These are phyloP conservation scores for Acanthacorydalis orientalis DNA, from an alignment of 2,888 invertebrate species.

Conservation along the genomic window DNA sequence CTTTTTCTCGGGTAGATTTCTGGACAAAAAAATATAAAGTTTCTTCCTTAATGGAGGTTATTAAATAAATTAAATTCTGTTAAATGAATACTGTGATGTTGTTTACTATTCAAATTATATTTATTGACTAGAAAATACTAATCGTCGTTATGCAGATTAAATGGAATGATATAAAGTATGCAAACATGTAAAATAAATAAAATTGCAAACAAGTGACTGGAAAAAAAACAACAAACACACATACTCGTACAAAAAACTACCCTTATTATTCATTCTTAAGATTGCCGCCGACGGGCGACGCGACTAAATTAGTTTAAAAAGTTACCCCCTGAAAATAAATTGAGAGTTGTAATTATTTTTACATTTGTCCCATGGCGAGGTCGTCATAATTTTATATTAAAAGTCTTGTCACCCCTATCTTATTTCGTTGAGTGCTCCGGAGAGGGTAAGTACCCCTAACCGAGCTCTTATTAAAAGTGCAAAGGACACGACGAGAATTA, in stretches of 20 bases:
- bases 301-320: conserved; percentile 17
- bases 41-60: no score
- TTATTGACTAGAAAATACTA: no score
- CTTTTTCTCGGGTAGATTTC: no score
- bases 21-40: no score
- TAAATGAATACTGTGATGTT: no score
- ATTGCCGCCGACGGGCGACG: conserved; percentile 8
- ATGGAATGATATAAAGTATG: no score
- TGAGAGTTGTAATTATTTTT: conserved; percentile 19
- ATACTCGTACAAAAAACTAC: conserved; percentile 12
- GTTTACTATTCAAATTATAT: no score
- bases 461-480: conserved; percentile 3
- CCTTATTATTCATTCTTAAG: conserved; percentile 17
- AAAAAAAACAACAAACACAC: no score
- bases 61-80: no score
- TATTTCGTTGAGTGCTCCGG: conserved; percentile 6
- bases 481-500: conserved; percentile 1
- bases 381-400: conserved; percentile 13
- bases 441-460: background rate
- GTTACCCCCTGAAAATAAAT: conserved; percentile 13
- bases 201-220: no score
- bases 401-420: conserved; percentile 12
- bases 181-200: no score
- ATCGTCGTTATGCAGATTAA: no score
- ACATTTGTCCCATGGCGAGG: conserved; percentile 14